Base-by-base conservation (phyloP, 2,888 invertebrate species). In the Heterodera filipjevi region DNA sequence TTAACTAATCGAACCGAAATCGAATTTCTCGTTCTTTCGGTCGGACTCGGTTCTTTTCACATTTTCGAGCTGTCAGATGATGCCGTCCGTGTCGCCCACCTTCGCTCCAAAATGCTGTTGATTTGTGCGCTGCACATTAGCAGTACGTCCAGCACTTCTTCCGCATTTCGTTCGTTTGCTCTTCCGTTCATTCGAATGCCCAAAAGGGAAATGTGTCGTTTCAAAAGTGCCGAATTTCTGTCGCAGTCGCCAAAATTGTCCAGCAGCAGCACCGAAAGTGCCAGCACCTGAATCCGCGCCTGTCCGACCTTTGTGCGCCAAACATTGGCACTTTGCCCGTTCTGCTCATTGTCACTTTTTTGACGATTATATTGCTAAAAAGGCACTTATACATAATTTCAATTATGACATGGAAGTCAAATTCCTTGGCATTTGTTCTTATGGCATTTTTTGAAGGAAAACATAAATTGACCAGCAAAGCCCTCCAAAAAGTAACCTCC, bases 231-330 rank as follows among this genome's bases (percentile, higher is more conserved):
- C 68, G 22, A 35, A 32, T 68, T 30, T 33, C 22, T 32, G 32
- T 68, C 33, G 68, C 8, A 19, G 19, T 33, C 19, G 1, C 35
- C 68, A 32, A 32, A 68, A 33, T 59, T 27, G 22, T n/a, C 59
- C 8, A 59, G 6, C 8, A 68, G 33, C 68, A 68, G 19, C 68
- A 68, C 68, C 14, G 68, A 68, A 32, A 68, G 68, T 32, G 68
- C 68, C 68, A 68, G 3, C 33, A 68, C 16, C 16, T 68, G 68
- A 32, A 68, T 19, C 68, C 22, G 5, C 32, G 68, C 33, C 59
- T n/a, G 59, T 59, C 27, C 27, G 27, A n/a, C 59, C 27, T 59
- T 59, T 27, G 8, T n/a, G n/a, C 59, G 27, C 59, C 59, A 59
- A 59, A 59, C 68, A 68, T 68, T 68, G 22, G 32, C 32, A 68